phyloP scores from a whole-genome alignment of 2,888 invertebrate genomes.

The Drosophila glabriapex region DNA sequence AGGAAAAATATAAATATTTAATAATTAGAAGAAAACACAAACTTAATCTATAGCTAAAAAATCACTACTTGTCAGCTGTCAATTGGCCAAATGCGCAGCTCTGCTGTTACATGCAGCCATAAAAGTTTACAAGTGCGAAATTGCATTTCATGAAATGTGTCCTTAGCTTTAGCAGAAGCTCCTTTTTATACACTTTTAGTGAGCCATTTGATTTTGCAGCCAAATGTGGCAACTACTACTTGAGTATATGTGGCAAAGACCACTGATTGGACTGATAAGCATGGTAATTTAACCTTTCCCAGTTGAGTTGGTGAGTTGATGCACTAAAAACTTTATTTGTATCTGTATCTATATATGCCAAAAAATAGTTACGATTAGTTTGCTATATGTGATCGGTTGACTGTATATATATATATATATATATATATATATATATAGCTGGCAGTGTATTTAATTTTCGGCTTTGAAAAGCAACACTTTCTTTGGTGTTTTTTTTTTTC shows the following conservation, averaged over 20 bases:
- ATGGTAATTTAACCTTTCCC: background rate
- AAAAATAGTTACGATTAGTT: background rate
- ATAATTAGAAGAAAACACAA: background rate
- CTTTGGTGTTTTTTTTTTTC: background rate
- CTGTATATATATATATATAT: background rate
- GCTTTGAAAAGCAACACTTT: fast-evolving
- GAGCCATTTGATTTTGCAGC: background rate
- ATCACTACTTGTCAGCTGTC: slow-evolving; percentile 18
- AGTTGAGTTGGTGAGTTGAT: no score
- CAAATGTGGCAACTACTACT: background rate
- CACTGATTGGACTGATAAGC: background rate
- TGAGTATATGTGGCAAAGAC: background rate
- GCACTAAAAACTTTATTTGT: background rate
- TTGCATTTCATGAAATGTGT: slow-evolving; percentile 79
- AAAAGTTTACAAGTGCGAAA: slow-evolving; percentile 81
- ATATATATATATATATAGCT: no score
- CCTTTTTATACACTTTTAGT: slow-evolving; percentile 5
- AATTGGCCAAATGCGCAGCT: slow-evolving; percentile 25
- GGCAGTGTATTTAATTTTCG: slow-evolving; percentile 5
- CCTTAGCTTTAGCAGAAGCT: slow-evolving; percentile 70
- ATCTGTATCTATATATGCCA: background rate
- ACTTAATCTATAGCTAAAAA: background rate
- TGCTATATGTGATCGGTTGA: background rate
- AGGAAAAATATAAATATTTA: background rate
- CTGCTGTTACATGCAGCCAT: slow-evolving; percentile 58